Evolutionary conservation across 2,113 vertebrate species (phyloP).

Genomic region (Cinclus cinclus): DNA sequence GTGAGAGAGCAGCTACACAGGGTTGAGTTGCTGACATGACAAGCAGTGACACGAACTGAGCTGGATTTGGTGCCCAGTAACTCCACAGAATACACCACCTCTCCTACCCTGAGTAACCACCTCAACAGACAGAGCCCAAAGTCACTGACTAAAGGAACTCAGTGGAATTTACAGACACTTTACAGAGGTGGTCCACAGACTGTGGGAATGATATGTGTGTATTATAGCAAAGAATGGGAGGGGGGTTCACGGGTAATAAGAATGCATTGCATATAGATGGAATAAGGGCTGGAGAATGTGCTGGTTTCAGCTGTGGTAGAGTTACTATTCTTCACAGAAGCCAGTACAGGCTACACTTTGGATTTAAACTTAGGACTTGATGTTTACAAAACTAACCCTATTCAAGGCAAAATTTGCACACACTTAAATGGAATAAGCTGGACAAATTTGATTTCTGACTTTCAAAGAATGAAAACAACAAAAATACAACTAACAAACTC

Average conservation of each 20-base stretch:
- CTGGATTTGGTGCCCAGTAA: background rate
- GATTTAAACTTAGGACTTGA: background rate
- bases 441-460: background rate
- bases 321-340: background rate
- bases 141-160: background rate
- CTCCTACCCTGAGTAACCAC: background rate
- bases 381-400: background rate
- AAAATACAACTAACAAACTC: background rate
- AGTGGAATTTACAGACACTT: background rate
- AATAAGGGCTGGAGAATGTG: background rate
- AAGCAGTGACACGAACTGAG: accelerated
- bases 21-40: background rate
- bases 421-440: background rate
- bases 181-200: background rate
- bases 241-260: background rate
- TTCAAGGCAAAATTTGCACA: background rate
- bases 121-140: background rate
- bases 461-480: background rate
- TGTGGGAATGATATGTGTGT: background rate
- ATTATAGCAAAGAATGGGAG: background rate
- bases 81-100: background rate
- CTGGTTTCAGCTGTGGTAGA: background rate
- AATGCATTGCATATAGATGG: background rate
- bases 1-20: accelerated
- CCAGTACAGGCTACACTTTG: background rate